Base-by-base conservation (phyloP, 1,140 invertebrate genomes). In the Diuraphis noxia region DNA sequence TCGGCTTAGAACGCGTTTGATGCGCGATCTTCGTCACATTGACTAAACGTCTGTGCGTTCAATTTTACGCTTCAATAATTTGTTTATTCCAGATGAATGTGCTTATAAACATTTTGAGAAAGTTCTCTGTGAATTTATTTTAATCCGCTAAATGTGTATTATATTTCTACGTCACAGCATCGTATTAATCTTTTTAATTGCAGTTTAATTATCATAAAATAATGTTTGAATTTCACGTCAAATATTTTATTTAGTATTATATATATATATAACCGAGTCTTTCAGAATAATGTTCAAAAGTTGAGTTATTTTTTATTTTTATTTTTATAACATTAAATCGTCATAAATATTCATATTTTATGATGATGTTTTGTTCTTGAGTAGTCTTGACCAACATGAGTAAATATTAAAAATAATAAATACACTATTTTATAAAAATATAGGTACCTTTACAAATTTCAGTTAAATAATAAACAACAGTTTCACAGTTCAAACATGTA, bases 61-160 rank as follows among this genome's bases (percentile, higher is more conserved):
- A 84, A 84, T 46, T 84, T 46, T 43, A 30, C 30, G 30, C 30
- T 34, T 21, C 25, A n/a, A 43, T 84, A 84, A 84, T 84, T 84
- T 84, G 41, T 34, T 84, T 43, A 43, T 84, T 84, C 82, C 40
- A 84, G 43, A 81, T 30, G 79, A 81, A 81, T 40, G 79, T 81
- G 79, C 40, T 81, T 81, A 23, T 72, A 38, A 81, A 81, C 79
- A 81, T 81, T 81, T 81, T 38, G 23, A 13, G 79, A 81, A 81
- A 81, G 23, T 72, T 81, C 23, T 30, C 36, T 30, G 36, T 13
- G 36, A 40, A 81, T 81, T 81, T 81, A 81, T 81, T 46, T 46
- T 81, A 81, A 40, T 38, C 36, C 25, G 36, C 36, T 30, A 40
- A 81, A 81, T 40, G 79, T 9, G 23, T 40, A 38, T 40, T 81